phyloP scores from a whole-genome alignment of 2,113 vertebrate species.

The Cnemophilus loriae region DNA sequence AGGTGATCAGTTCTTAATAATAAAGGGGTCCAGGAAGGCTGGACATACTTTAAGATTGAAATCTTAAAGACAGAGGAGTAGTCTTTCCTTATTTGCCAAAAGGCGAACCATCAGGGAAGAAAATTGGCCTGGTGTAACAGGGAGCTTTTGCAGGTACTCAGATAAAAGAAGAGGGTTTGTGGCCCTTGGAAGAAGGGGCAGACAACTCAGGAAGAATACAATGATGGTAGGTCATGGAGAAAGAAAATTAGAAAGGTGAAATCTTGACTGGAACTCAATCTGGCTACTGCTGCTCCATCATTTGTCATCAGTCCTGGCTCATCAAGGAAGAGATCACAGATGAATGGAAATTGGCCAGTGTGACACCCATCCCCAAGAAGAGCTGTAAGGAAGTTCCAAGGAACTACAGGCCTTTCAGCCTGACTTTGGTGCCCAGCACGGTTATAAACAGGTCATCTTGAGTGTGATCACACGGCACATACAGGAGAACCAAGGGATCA shows the following conservation, averaged over 20 bases:
- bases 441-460: background rate
- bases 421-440: background rate
- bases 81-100: background rate
- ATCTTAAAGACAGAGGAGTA: background rate
- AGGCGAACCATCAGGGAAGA: fast-evolving
- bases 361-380: background rate
- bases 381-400: background rate
- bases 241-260: background rate
- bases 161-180: background rate
- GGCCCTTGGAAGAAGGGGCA: background rate
- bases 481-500: background rate
- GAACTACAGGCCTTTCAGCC: background rate
- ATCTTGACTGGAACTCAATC: background rate
- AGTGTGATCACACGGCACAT: background rate
- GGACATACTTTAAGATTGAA: background rate
- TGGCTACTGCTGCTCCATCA: background rate
- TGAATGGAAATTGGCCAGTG: background rate
- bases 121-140: background rate
- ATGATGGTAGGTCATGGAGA: background rate
- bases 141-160: background rate
- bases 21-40: background rate
- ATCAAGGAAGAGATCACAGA: background rate
- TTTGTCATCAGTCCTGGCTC: background rate
- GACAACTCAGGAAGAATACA: background rate
- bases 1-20: background rate